Conservation (phyloP, 2,113 vertebrate genomes). For the Haemorhous mexicanus region DNA sequence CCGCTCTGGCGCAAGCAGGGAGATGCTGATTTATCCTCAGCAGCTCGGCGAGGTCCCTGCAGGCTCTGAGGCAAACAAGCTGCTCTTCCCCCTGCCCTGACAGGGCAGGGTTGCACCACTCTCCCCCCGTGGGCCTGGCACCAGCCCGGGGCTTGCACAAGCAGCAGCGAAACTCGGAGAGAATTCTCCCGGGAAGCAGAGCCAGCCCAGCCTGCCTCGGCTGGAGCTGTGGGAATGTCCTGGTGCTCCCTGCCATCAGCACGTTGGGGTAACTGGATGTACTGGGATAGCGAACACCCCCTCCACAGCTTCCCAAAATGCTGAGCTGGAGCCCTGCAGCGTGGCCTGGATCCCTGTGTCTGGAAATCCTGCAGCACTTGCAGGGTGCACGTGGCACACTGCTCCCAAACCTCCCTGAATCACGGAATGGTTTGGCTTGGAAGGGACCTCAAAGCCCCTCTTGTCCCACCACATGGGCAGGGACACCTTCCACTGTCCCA, state of each 20-base stretch:
- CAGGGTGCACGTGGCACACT: not conserved
- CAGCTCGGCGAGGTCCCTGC: not conserved
- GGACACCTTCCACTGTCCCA: fast-evolving
- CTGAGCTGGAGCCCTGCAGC: not conserved
- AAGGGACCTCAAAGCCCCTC: not conserved
- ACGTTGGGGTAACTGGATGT: fast-evolving
- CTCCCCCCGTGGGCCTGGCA: not conserved
- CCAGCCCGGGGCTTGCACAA: slow-evolving; percentile 19
- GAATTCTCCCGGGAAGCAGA: not conserved
- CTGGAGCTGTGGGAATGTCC: not conserved
- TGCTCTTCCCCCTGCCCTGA: not conserved
- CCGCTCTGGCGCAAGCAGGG: not conserved
- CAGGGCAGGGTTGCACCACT: not conserved
- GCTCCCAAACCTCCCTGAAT: not conserved
- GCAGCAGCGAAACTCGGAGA: not conserved
- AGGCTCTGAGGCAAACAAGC: not conserved
- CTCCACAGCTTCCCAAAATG: not conserved
- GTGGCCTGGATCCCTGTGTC: fast-evolving
- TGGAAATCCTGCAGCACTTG: fast-evolving
- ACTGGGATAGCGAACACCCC: fast-evolving
- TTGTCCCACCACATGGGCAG: not conserved
- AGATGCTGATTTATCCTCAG: not conserved
- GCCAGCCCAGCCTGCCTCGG: not conserved
- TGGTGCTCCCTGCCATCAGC: not conserved
- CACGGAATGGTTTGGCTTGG: fast-evolving